phyloP scores from a whole-genome alignment of 1,140 invertebrate genomes.

The Helicoverpa zea region DNA sequence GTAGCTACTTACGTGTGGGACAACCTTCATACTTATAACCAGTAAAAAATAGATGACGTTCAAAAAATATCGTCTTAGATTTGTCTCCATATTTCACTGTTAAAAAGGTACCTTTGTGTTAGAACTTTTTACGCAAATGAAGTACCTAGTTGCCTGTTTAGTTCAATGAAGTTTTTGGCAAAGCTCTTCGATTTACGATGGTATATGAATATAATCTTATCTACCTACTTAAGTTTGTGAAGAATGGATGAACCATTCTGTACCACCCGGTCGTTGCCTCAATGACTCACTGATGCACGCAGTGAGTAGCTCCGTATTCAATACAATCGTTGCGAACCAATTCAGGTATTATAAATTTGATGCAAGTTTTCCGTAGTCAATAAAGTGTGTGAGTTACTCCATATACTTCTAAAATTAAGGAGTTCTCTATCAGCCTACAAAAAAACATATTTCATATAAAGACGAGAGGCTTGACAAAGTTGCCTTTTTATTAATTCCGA shows the following conservation, averaged over 20 bases:
- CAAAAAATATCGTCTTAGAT: background rate
- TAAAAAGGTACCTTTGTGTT: too few relatives aligned
- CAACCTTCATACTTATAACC: slow-evolving; percentile 14
- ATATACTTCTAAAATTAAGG: background rate
- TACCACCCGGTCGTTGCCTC: slow-evolving; percentile 73
- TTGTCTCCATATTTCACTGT: too few relatives aligned
- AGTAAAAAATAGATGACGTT: background rate
- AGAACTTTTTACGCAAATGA: too few relatives aligned
- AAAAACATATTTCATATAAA: too few relatives aligned
- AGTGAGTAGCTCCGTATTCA: slow-evolving; percentile 54
- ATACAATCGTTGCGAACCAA: slow-evolving; percentile 36
- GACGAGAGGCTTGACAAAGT: too few relatives aligned
- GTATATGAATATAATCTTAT: background rate
- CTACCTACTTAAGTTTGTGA: slow-evolving; percentile 14
- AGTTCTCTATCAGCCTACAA: background rate
- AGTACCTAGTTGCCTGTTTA: background rate
- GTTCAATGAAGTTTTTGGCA: background rate
- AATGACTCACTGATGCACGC: slow-evolving; percentile 69
- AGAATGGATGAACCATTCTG: slow-evolving; percentile 48
- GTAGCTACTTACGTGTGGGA: slow-evolving; percentile 6
- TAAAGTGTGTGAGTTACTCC: background rate
- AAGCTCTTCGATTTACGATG: too few relatives aligned
- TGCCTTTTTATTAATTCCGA: too few relatives aligned
- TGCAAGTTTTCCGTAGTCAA: background rate
- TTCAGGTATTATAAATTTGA: slow-evolving; percentile 20